Evolutionary conservation across 1,140 invertebrate species (phyloP), one percentile per base, ranked within the genome.

Genomic region (Drosophila chauvacae): DNA sequence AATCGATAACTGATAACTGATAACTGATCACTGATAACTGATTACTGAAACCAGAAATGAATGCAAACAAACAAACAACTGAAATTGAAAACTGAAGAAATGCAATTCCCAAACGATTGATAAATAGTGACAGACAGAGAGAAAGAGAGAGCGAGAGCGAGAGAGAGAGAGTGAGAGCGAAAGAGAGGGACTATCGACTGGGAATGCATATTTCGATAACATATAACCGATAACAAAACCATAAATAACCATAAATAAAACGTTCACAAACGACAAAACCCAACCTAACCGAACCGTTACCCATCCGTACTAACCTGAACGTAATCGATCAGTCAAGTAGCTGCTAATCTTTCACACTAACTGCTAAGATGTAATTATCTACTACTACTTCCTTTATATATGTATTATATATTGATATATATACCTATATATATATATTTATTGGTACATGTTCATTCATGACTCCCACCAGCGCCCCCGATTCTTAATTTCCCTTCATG

Each of bases 311-410:
- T 64, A 81, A 82, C 57, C 62, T 72, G 58, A 72, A 81, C 47
- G 55, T 82, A 63, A 72, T 72, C 69, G 70, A 72, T 72, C 70
- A 72, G 62, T 74, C 63, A 69, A 56, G 81, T 90, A 90, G 85
- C 77, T 85, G 86, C 80, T 88, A 90, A 81, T 74, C 56, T 79
- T 79, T 85, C 80, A 72, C 71, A 90, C 85, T 90, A 90, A 88
- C 73, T 90, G 78, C 77, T 90, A 90, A 90, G 85, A 85, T 90
- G 85, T 88, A 88, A 88, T 85, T 90, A 90, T 88, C 84, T 90
- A 77, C 68, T 71, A 68, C 26, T 56, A 56, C 14, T 57, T 66
- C 51, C 64, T 70, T 70, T 73, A 79, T 80, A 57, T 73, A 30
- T 65, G 57, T 75, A 63, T 75, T 79, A 62, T 81, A 57, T 59